Percentiles rank a stretch among this genome's conserved stretches.
Conservation (phyloP, 2,113 vertebrate species). For the Scophthalmus maximus region DNA sequence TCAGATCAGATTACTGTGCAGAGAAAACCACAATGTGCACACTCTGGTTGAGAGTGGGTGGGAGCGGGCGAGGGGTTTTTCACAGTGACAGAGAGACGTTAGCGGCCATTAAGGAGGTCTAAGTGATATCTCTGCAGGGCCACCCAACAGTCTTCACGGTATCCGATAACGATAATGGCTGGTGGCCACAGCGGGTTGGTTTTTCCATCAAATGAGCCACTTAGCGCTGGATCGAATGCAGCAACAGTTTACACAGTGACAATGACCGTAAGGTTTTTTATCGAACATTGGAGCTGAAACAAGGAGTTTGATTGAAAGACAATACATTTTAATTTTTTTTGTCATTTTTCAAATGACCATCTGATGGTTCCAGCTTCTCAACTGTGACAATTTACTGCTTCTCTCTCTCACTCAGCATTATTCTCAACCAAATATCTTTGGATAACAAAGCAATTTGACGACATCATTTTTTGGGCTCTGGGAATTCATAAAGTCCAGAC, state of each 20-base stretch:
- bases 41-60: slow-evolving; percentile 13
- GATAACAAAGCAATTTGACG: no score
- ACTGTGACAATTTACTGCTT: no score
- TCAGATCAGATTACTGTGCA: slow-evolving; percentile 47
- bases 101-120: slow-evolving; percentile 40
- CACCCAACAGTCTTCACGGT: slow-evolving; percentile 27
- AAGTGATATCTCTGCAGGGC: slow-evolving; percentile 39
- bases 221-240: slow-evolving; percentile 18
- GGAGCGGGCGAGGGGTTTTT: slow-evolving; percentile 29
- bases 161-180: slow-evolving; percentile 29
- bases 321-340: no score
- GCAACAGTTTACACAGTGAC: background rate
- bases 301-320: no score
- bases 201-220: slow-evolving; percentile 8
- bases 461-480: no score
- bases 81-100: slow-evolving; percentile 22
- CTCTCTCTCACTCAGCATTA: no score
- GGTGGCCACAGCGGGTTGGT: background rate
- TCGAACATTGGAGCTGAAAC: background rate
- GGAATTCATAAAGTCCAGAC: no score
- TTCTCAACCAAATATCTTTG: no score
- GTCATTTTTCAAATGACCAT: background rate
- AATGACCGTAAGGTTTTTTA: background rate
- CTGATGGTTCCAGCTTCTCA: no score
- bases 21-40: slow-evolving; percentile 19